phyloP scores from a whole-genome alignment of 1,140 invertebrate genomes.

The Palaemon carinicauda region DNA sequence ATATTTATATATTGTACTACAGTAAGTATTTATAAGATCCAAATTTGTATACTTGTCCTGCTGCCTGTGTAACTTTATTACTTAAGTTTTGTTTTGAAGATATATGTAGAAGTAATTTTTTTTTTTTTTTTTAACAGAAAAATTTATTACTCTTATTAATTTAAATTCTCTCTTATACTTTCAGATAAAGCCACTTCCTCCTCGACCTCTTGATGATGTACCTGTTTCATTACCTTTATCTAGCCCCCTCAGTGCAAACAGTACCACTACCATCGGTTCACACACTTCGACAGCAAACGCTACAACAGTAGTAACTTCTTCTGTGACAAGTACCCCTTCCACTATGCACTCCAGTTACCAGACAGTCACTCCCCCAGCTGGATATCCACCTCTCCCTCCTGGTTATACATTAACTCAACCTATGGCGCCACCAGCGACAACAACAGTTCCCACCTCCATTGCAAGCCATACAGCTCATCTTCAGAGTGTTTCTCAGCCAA shows the following conservation, averaged over 20 bases:
- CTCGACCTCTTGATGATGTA: not conserved
- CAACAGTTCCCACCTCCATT: not conserved
- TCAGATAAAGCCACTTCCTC: not conserved
- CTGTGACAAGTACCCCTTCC: not conserved
- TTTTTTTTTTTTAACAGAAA: too few species aligned
- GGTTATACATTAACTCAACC: constrained; percentile 59
- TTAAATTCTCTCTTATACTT: not conserved
- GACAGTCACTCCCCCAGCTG: constrained; percentile 47
- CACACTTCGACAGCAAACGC: not conserved
- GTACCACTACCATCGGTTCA: not conserved
- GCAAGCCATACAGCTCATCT: not conserved
- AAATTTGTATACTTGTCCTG: too few species aligned
- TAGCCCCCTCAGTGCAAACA: not conserved
- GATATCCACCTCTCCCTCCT: constrained; percentile 57
- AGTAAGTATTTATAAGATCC: too few species aligned
- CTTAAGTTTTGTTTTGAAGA: too few species aligned
- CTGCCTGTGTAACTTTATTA: too few species aligned
- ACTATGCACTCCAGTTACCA: constrained; percentile 26
- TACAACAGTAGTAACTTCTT: not conserved
- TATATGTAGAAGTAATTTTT: not conserved
- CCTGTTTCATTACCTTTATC: not conserved
- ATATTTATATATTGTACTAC: not conserved
- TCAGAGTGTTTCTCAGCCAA: not conserved
- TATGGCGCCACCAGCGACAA: constrained; percentile 42
- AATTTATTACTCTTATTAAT: too few species aligned